Base-by-base conservation (phyloP, 2,113 vertebrate genomes). In the Podocnemis expansa region DNA sequence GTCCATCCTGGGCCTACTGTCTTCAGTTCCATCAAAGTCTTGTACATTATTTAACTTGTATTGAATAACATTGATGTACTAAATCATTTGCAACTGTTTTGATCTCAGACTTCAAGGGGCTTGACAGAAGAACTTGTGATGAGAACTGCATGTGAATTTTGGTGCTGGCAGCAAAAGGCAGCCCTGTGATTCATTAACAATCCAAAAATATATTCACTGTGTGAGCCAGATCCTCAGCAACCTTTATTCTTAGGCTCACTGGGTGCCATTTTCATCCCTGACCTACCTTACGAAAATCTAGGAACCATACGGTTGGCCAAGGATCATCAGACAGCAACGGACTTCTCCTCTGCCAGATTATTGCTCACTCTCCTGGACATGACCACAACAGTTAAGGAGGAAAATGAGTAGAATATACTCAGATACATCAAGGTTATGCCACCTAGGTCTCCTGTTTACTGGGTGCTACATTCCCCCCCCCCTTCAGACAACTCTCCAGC, bases 21-120 rank as follows among this genome's bases (percentile, higher is more conserved):
- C 19, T 47, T 6, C 52, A 38, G 3, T 73, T 95, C 75, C 86
- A 82, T 84, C 75, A 93, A 90, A 73, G n/a, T 25, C n/a, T 25
- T 41, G 38, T 75, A 75, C 41, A 43, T 75, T 43, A 75, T 75
- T 75, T 75, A 41, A 75, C 22, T 41, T 75, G 10, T 13, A 43
- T 43, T 43, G 70, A 75, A 75, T 43, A 41, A 75, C 70, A 75
- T 75, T 75, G 41, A 75, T 73, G 41, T 24, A 25, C 70, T 41
- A 70, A 92, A 54, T 1, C 4, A 19, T 38, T 87, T 52, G 0
- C 41, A 89, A 52, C 29, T 4, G 38, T 63, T 95, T 95, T 88
- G 43, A 80, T 89, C 19, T 90, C 25, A 22, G 47, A 82, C 27
- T 21, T 5, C 38, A 80, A n/a, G 25, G 7, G 12, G 19, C 12